These are phyloP conservation scores for Apus apus DNA, from an alignment of 2,113 vertebrate species.

Conservation along the genomic window DNA sequence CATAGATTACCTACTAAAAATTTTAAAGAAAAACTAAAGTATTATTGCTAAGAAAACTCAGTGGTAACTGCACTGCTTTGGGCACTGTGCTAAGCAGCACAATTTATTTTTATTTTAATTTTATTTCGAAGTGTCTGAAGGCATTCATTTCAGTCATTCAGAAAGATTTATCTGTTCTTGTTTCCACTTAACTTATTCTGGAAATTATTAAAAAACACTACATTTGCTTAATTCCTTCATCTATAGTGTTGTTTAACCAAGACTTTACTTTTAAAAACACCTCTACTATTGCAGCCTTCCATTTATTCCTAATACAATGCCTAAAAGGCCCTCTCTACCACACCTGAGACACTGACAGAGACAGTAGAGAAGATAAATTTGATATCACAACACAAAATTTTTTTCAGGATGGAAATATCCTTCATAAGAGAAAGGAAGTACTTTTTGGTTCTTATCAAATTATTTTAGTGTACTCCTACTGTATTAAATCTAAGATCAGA, in stretches of 20 bases:
- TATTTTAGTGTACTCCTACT: not conserved
- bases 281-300: not conserved
- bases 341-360: fast-evolving
- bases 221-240: not conserved
- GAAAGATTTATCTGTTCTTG: not conserved
- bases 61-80: not conserved
- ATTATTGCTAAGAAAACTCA: not conserved
- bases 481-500: not conserved
- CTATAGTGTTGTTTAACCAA: not conserved
- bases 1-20: not conserved
- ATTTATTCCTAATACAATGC: too few species aligned
- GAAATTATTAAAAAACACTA: not conserved
- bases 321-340: not conserved
- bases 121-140: not conserved
- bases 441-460: not conserved
- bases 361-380: not conserved
- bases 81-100: not conserved
- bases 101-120: not conserved
- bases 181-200: not conserved
- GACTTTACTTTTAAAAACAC: not conserved
- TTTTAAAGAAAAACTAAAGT: not conserved
- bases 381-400: fast-evolving
- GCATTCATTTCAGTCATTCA: not conserved
- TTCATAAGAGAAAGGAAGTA: not conserved
- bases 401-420: not conserved